Base-by-base conservation (phyloP, 1,140 invertebrate species). In the Dendrolimus kikuchii region DNA sequence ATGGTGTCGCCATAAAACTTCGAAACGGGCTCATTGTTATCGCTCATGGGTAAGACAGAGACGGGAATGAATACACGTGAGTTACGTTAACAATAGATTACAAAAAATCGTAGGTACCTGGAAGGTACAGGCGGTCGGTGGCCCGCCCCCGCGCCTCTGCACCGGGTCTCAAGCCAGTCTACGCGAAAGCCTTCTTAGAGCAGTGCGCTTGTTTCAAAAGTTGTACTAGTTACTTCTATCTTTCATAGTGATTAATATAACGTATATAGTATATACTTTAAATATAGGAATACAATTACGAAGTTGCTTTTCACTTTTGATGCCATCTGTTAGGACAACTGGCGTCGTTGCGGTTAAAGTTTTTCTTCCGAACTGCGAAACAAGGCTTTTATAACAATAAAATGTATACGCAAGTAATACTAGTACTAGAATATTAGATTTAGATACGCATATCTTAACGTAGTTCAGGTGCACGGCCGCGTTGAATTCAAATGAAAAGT, bases 21-120 rank as follows among this genome's bases (percentile, higher is more conserved):
- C 58, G 66, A 71, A 64, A 74, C 46, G 52, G 42, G 44, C 8
- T 47, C 60, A 63, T 49, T 45, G 39, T 45, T 43, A 40, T 48
- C 41, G 8, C 40, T 51, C 44, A 44, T 50, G 57, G 48, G 60
- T 36, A 42, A 68, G 75, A 77, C 43, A 68, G 69, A 68, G 70
- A 81, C 39, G 53, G 50, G 38, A 41, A 44, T 46, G 42, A 63
- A 57, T 66, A 71, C 81, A 85, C 78, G 80, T 83, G 81, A 77
- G 72, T 64, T 69, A 68, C 51, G 67, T 77, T 76, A 79, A 86
- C 79, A 82, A 85, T 80, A 80, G 79, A 71, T 75, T 68, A 74
- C 59, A 77, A 81, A 81, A 77, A 82, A 74, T 49, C 47, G 57
- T 66, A 60, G 60, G 68, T 84, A 83, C 80, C 82, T 83, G 80